Evolutionary conservation across 2,797 vertebrate genomes (phyloP).

Genomic region (Lemur catta): DNA sequence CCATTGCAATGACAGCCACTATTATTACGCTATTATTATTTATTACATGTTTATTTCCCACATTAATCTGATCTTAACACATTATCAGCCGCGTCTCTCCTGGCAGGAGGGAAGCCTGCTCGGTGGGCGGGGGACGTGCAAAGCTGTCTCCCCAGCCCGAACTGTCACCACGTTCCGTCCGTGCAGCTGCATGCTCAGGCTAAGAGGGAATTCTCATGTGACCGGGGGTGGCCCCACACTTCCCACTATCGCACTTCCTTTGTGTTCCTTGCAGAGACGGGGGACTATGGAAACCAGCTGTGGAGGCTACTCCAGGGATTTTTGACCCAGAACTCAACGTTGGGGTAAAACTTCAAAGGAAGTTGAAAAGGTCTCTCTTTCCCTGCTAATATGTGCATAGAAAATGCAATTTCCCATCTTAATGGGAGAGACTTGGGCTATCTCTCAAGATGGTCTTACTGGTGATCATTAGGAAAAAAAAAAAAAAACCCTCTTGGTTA

Average conservation of each 20-base stretch:
- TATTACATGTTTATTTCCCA: constrained; percentile 9
- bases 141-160: not conserved
- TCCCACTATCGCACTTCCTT: not conserved
- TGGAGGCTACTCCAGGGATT: not conserved
- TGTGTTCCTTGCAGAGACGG: not conserved
- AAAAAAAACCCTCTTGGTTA: not conserved
- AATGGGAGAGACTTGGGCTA: not conserved
- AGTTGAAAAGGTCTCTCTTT: not conserved
- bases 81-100: not conserved
- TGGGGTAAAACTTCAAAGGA: not conserved
- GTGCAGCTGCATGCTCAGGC: accelerated
- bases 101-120: not conserved
- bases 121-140: accelerated
- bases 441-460: not conserved
- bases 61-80: not conserved
- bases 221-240: not conserved
- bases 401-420: not conserved
- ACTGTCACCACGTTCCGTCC: accelerated
- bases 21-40: not conserved
- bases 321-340: not conserved
- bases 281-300: not conserved
- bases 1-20: not conserved
- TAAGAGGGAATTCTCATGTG: not conserved
- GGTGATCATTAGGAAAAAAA: not conserved
- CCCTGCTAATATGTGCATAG: not conserved